A percentile compares a stretch with the other conserved stretches of the same genome.
These are phyloP conservation scores for Drosophila longiperda DNA, from an alignment of 2,888 invertebrate genomes.

Conservation along the genomic window DNA sequence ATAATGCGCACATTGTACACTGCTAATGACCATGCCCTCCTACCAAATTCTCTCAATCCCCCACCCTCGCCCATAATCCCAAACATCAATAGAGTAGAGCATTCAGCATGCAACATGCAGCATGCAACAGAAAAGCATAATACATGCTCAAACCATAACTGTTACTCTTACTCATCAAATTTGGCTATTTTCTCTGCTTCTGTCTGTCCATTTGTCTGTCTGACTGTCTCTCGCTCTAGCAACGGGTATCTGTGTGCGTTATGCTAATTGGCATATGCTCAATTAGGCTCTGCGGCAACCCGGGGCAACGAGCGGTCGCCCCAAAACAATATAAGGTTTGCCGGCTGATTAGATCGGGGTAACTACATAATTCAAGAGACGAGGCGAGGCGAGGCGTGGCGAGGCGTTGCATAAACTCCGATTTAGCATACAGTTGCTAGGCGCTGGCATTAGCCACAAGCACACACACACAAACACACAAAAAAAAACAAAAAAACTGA, in stretches of 20 bases:
- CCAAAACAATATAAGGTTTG: constrained; percentile 45
- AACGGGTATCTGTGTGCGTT: constrained; percentile 28
- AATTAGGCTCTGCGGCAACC: constrained; percentile 66
- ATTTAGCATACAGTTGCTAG: constrained; percentile 61
- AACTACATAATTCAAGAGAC: constrained; percentile 65
- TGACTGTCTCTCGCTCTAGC: not conserved
- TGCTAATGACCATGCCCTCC: constrained; percentile 35
- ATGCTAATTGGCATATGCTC: constrained; percentile 80
- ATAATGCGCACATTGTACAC: constrained; percentile 46
- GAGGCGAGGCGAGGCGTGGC: constrained; percentile 31
- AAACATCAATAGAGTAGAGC: not conserved
- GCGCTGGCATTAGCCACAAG: constrained; percentile 60
- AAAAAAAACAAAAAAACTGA: not conserved
- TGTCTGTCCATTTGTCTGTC: not conserved
- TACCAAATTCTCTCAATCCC: not conserved
- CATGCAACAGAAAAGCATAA: not conserved
- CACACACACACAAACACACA: not conserved
- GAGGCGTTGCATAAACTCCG: constrained; percentile 45
- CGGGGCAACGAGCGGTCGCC: constrained; percentile 41
- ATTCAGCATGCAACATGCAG: not conserved
- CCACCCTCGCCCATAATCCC: not conserved
- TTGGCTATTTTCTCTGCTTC: not conserved
- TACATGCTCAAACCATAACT: constrained; percentile 10
- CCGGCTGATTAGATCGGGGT: constrained; percentile 75
- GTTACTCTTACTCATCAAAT: constrained; percentile 10